Base-by-base conservation (phyloP, 2,888 invertebrate species). In the Melieria picta region DNA sequence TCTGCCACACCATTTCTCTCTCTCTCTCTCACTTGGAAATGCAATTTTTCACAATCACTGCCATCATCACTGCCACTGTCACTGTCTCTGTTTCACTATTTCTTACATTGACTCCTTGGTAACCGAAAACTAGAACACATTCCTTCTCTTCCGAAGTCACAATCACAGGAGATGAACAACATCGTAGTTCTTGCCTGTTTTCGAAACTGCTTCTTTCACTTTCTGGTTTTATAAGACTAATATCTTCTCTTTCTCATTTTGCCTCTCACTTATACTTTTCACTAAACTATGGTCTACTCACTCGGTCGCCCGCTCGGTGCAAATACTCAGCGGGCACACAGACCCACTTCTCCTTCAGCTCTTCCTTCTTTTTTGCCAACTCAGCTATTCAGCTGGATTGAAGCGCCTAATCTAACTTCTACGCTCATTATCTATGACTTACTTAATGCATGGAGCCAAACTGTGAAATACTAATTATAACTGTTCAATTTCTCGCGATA, bases 141-240 rank as follows among this genome's bases (percentile, higher is more conserved):
- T 30, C 30, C 3, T 30, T 30, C 30, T 30, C 30, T 30, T 13
- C 1, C 62, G 48, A 61, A 64, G 50, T 48, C 13, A 46, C n/a
- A 55, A 30, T 55, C 60, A 50, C 55, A 67, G 73, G 75, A 76
- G 73, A 76, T 73, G 56, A 72, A 72, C 65, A 11, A 7, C 42
- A 6, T 11, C 6, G 1, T 13, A 56, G 65, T 65, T 74, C 65
- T 71, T 70, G 65, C 71, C 74, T 62, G 60, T 46, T 60, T 48
- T 64, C 52, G 13, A 43, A 65, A 48, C 46, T 62, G n/a, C 9
- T 56, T 67, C 67, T 58, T 30, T 50, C 9, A 65, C 13, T 11
- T 56, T 52, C 7, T n/a, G 13, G 7, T 57, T 57, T 30, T 4
- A 30, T 3, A 30, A 30, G 30, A 57, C 30, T 65, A 62, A 62